Evolutionary conservation across 2,888 invertebrate species (phyloP), one percentile per base, ranked within the genome.

Genomic region (Platycheirus rosarum): DNA sequence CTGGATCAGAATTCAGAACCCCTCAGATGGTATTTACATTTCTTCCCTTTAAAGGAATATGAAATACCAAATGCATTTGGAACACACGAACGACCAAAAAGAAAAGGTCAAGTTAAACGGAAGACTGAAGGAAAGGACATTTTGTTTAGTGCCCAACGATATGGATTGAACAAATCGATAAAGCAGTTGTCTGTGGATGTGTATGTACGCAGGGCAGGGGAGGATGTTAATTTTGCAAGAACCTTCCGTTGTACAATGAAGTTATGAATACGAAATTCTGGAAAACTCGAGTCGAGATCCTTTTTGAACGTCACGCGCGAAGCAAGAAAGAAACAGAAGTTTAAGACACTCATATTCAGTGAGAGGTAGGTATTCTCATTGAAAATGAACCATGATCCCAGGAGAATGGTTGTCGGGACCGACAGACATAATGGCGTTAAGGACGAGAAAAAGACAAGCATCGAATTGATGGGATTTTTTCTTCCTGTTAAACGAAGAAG

Each of bases 211-310:
- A 57, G 6, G 42, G 23, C n/a, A 57, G 18, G n/a, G 11, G 23
- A 70, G 44, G 49, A 35, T 66, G 44, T 51, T 66, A 76, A 69
- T 73, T 71, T 60, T 60, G 49, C 77, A 78, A 63, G 29, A 66
- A 57, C 11, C 65, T 57, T 69, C 35, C 32, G 53, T 62, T 73
- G 62, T 66, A 53, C 32, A 62, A 53, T 66, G 11, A 68, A 55
- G 68, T 68, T 79, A 74, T 79, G 74, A 79, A 79, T 79, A 55
- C 74, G n/a, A 79, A 79, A 79, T 74, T 66, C 37, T 66, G 35
- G n/a, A 71, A 49, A 35, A 60, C 46, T 18, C 40, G 16, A 49
- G 46, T 18, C 40, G 16, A 49, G 40, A 44, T 68, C 53, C 18
- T 55, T 20, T n/a, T 51, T 16, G 65, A 53, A 44, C 29, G 26